A percentile compares a stretch with the other conserved stretches of the same genome.
Evolutionary conservation across 1,140 invertebrate species (phyloP).

Genomic region (Mercenaria mercenaria): DNA sequence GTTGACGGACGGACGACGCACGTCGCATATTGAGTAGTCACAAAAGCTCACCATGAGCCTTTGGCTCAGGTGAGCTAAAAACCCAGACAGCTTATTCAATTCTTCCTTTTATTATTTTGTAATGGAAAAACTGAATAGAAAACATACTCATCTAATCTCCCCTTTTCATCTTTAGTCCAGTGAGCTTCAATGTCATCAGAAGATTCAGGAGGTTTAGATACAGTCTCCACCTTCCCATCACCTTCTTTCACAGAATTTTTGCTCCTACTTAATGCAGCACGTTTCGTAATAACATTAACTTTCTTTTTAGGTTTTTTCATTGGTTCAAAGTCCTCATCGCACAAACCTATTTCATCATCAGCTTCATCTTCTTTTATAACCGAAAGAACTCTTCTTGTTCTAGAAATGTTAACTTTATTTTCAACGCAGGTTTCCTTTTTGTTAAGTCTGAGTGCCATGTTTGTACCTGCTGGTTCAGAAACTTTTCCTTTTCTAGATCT

Average conservation of each 20-base stretch:
- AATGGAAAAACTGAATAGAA: background rate
- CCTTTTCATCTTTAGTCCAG: conserved; percentile 41
- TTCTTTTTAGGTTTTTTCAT: background rate
- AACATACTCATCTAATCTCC: conserved; percentile 37
- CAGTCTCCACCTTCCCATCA: background rate
- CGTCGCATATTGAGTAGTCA: too few species aligned
- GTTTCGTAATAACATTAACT: background rate
- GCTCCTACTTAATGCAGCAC: background rate
- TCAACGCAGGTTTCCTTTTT: too few species aligned
- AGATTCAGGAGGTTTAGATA: background rate
- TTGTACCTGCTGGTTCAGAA: background rate
- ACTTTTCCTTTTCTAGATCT: background rate
- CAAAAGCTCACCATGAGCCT: too few species aligned
- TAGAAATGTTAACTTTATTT: background rate
- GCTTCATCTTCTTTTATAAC: background rate
- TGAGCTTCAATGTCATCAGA: background rate
- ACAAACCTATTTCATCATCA: background rate
- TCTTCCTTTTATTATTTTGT: too few species aligned
- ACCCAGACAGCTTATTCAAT: too few species aligned
- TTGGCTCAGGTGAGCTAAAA: too few species aligned
- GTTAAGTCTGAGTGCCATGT: background rate
- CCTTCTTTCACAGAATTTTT: background rate
- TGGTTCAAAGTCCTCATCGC: background rate
- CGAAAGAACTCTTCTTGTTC: background rate
- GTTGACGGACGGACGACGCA: too few species aligned